A percentile compares a stretch with the other conserved stretches of the same genome.
phyloP scores from a whole-genome alignment of 2,797 vertebrate genomes.

The Ammospiza maritima region DNA sequence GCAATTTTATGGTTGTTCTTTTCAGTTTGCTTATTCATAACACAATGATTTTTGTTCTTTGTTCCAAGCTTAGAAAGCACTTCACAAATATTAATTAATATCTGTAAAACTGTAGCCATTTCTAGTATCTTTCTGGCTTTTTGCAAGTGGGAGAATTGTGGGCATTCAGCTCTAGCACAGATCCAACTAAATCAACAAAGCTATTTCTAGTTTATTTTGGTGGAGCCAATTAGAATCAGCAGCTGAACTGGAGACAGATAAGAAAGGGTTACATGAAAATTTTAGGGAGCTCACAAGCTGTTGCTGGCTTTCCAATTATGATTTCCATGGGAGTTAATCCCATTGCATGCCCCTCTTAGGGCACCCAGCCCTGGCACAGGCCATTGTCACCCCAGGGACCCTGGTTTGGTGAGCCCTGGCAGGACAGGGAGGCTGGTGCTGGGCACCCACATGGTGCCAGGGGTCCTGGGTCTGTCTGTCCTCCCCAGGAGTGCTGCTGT shows the following conservation, averaged over 20 bases:
- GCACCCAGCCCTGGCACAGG: not conserved
- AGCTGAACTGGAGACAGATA: not conserved
- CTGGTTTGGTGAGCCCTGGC: accelerated
- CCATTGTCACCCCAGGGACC: not conserved
- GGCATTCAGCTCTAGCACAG: not conserved
- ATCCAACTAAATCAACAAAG: not conserved
- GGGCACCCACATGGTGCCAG: not conserved
- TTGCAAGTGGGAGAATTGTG: constrained; percentile 3
- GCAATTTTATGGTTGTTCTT: constrained; percentile 38
- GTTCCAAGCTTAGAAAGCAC: constrained; percentile 27
- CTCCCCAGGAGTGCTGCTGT: not conserved
- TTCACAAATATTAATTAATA: constrained; percentile 50
- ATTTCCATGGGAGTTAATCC: not conserved
- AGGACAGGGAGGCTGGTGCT: not conserved
- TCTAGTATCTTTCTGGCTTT: not conserved
- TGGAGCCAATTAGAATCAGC: not conserved
- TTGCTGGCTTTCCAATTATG: not conserved
- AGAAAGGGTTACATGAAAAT: not conserved
- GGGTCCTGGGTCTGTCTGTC: not conserved
- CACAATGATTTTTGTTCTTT: constrained; percentile 17
- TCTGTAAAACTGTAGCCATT: not conserved
- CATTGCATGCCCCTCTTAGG: accelerated
- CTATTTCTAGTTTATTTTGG: constrained; percentile 19
- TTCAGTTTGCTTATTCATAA: constrained; percentile 43
- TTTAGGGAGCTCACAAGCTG: not conserved